phyloP scores from a whole-genome alignment of 2,888 invertebrate genomes.

The Yponomeuta evonymella region DNA sequence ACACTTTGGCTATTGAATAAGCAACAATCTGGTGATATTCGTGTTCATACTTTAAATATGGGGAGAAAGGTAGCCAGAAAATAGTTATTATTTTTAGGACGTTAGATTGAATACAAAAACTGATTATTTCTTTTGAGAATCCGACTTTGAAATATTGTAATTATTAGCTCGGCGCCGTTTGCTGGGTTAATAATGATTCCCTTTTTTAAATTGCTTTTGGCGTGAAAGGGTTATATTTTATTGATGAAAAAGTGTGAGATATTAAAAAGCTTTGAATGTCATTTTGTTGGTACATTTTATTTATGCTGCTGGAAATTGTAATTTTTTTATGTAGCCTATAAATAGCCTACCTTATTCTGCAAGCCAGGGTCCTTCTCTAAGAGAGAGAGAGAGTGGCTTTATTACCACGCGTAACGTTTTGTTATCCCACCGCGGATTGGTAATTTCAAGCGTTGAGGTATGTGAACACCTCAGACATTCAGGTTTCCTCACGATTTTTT shows the following conservation, averaged over 20 bases:
- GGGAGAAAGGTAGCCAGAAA: not conserved
- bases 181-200: conserved; percentile 25
- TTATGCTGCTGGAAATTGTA: too few relatives aligned
- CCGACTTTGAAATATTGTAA: conserved; percentile 66
- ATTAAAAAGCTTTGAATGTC: conserved; percentile 2
- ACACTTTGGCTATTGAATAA: conserved; percentile 35
- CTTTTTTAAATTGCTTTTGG: conserved; percentile 25
- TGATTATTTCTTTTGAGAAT: conserved; percentile 66
- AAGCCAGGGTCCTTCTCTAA: too few relatives aligned
- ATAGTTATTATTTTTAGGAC: not conserved
- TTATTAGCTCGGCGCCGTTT: conserved; percentile 56
- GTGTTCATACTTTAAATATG: not conserved
- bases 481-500: too few relatives aligned
- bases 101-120: conserved; percentile 28
- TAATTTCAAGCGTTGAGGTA: too few relatives aligned
- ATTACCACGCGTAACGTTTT: too few relatives aligned
- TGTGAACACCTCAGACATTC: too few relatives aligned
- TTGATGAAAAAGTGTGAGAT: conserved; percentile 2
- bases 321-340: too few relatives aligned
- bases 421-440: too few relatives aligned
- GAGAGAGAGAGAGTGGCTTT: too few relatives aligned
- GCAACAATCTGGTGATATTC: not conserved
- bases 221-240: conserved; percentile 8
- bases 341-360: too few relatives aligned
- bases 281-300: not conserved